Base-by-base conservation (phyloP, 1,140 invertebrate species). In the Drosophila lowei region DNA sequence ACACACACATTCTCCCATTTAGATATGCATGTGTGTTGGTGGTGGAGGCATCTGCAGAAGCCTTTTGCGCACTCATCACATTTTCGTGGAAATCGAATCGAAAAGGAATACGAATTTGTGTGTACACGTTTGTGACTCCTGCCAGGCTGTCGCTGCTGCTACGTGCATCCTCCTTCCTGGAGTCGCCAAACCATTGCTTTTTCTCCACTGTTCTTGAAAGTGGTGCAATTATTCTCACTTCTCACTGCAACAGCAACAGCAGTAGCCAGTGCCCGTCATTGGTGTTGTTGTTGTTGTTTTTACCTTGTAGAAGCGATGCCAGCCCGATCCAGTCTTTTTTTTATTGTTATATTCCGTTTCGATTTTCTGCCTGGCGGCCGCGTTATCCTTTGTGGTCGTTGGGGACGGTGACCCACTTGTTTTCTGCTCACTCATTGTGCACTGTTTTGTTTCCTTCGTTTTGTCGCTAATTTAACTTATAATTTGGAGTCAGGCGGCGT, bases 291-390 rank as follows among this genome's bases (percentile, higher is more conserved):
- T 52, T 47, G 47, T 30, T 50, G 74, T 61, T 72, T 62, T 72
- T 62, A 96, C 95, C 94, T 95, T 94, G 91, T 94, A 96, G 74
- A 94, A 92, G 28, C 92, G 89, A 48, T 92, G 80, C 95, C 95
- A 96, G 60, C 93, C 93, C 85, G 93, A 93, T 72, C 93, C 47
- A 70, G 47, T 55, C 70, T 93, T 93, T 84, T 95, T 93, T 84
- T 95, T 93, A 75, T 92, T 93, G 67, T 92, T 92, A 90, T 94
- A 96, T 92, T 95, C 95, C 4, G 92, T 92, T 92, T 95, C 95
- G 64, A 96, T 83, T 68, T 67, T 72, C n/a, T 68, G 60, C 46
- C 63, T 71, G 42, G 84, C 79, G 46, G 61, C 42, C 41, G 66
- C 49, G 13, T 50, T 68, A 44, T 83, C 74, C 79, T 49, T 60